Conservation (phyloP, 1,140 invertebrate species). For the Pararge aegeria region DNA sequence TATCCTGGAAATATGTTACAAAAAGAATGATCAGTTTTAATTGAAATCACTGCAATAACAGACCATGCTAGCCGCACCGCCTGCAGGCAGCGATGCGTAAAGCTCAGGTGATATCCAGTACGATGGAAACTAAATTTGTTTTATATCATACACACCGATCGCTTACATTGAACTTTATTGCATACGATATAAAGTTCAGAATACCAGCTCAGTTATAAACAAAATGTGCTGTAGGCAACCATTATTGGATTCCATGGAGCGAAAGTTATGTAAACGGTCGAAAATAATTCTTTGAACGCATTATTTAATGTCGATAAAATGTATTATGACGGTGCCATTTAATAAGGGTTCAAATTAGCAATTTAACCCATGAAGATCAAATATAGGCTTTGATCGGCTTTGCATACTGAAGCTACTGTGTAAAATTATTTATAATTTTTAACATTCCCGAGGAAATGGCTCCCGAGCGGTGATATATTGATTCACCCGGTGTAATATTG, state of each 20-base stretch:
- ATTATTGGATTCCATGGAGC: conserved; percentile 10
- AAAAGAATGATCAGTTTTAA: conserved; percentile 5
- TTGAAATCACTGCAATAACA: conserved; percentile 8
- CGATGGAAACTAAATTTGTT: conserved; percentile 13
- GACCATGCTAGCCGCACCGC: conserved; percentile 4
- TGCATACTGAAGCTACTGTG: too few species aligned
- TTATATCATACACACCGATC: background rate
- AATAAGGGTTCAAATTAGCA: too few species aligned
- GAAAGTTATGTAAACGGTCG: conserved; percentile 12
- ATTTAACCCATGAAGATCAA: too few species aligned
- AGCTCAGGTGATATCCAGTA: conserved; percentile 5
- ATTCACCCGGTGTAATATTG: too few species aligned
- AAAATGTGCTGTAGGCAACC: conserved; percentile 8
- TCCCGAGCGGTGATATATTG: too few species aligned
- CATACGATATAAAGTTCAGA: background rate
- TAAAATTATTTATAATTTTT: too few species aligned
- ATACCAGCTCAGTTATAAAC: background rate
- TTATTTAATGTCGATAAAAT: conserved; percentile 8
- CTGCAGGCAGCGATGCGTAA: conserved; percentile 4
- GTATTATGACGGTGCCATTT: background rate
- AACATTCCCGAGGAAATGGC: too few species aligned
- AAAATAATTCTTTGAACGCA: conserved; percentile 9
- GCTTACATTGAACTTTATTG: background rate
- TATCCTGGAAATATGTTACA: background rate
- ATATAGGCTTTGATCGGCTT: too few species aligned